Evolutionary conservation across 2,888 invertebrate genomes (phyloP).

Genomic region (Baccha elongata): DNA sequence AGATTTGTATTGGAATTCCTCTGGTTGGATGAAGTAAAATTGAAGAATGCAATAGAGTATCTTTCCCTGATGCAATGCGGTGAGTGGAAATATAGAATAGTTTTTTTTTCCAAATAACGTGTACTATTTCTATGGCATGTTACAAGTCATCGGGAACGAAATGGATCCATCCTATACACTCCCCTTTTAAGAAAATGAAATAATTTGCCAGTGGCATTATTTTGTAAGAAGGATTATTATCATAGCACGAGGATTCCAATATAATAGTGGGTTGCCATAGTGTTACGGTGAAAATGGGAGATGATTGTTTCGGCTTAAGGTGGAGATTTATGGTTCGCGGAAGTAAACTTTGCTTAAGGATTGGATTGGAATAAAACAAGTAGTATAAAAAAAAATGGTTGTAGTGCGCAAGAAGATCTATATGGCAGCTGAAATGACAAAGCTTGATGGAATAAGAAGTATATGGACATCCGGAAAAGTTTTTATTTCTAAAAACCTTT

Average conservation of each 20-base stretch:
- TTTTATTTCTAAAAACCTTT: no score
- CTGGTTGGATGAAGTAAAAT: conserved; percentile 59
- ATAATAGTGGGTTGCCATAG: conserved; percentile 30
- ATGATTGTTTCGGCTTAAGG: conserved; percentile 32
- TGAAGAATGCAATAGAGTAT: conserved; percentile 28
- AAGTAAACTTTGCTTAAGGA: conserved; percentile 53
- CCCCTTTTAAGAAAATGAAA: conserved; percentile 61
- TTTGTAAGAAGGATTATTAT: conserved; percentile 40
- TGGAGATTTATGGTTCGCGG: conserved; percentile 54
- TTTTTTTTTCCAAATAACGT: conserved; percentile 32
- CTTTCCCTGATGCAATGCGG: conserved; percentile 25
- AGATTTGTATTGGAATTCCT: conserved; percentile 57
- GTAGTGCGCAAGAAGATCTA: no score
- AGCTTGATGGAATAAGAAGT: no score
- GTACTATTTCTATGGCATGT: conserved; percentile 64
- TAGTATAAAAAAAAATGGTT: no score
- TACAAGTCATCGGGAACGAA: conserved; percentile 68
- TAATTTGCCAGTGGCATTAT: conserved; percentile 64
- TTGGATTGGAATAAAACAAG: no score
- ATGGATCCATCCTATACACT: conserved; percentile 40
- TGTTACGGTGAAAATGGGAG: conserved; percentile 10
- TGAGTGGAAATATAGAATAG: conserved; percentile 52
- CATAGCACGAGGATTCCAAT: conserved; percentile 31
- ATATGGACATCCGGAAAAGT: no score
- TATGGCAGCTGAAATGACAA: no score